Base-by-base conservation (phyloP, 1,140 invertebrate species). In the Periplaneta americana region DNA sequence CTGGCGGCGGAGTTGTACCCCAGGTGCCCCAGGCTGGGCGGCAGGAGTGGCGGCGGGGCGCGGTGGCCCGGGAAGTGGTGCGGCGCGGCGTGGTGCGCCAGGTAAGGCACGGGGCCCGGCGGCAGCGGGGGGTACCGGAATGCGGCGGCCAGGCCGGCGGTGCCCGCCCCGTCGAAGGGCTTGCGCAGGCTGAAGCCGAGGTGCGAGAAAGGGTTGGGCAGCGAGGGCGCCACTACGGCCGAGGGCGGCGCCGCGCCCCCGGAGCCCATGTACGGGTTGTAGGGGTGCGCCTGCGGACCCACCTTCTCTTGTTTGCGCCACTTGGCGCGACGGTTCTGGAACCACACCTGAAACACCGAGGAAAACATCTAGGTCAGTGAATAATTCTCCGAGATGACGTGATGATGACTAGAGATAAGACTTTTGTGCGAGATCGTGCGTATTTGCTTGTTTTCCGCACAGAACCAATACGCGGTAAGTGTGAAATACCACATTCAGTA, bases 281-380 rank as follows among this genome's bases (percentile, higher is more conserved):
- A 98, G 1, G 96, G 96, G 87, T 98, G 96, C 18, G 91, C 94
- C 85, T 96, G 94, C 0, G 96, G 96, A 0, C 96, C 82, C 35
- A 90, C 89, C 82, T 88, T 87, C 82, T 88, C 87, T 79, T 86
- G 86, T 82, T 89, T 89, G 11, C 88, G 84, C 87, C 87, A 89
- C 84, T 89, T 89, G n/a, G 88, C 88, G 35, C 88, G 84, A 34
- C 89, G 84, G 83, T 90, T 90, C 84, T 90, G 89, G 83, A 90
- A 90, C 89, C 89, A 90, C 18, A 90, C 89, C 89, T 90, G 83
- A 13, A 87, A 86, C 83, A 84, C 84, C 81, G 83, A 85, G 82
- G 84, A 85, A 28, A 32, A 34, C 13, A 31, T 34, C 33, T 5
- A 18, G 1, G 34, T 75, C 75, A 34, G 17, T 80, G 48, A 76